phyloP scores from a whole-genome alignment of 1,140 invertebrate species.

The honey bee (Apis mellifera) region DNA sequence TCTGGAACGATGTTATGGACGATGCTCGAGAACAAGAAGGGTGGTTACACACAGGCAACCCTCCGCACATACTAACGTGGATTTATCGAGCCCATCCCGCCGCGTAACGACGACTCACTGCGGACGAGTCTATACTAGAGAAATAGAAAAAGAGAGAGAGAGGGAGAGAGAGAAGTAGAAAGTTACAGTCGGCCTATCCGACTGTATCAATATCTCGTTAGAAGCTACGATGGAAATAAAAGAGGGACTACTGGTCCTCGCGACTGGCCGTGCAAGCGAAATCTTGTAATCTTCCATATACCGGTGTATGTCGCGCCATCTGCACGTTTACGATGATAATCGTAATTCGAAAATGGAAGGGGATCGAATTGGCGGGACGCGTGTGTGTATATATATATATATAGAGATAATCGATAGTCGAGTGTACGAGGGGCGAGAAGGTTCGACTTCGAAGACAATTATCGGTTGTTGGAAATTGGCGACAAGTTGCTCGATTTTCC shows the following conservation, averaged over 20 bases:
- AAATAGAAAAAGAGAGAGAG: neutral
- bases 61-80: conserved; percentile 70
- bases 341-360: conserved; percentile 26
- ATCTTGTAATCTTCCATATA: conserved; percentile 40
- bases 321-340: conserved; percentile 31
- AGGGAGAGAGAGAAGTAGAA: conserved; percentile 14
- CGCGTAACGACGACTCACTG: conserved; percentile 63
- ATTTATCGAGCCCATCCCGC: conserved; percentile 64
- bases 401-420: conserved; percentile 31
- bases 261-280: conserved; percentile 38
- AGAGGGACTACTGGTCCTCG: conserved; percentile 37
- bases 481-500: conserved; percentile 30
- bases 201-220: conserved; percentile 73
- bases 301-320: neutral
- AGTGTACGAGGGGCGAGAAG: neutral
- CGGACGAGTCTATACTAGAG: conserved; percentile 52
- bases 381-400: too few species aligned
- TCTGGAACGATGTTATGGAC: conserved; percentile 67
- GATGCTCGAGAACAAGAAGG: conserved; percentile 69
- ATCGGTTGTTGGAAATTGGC: conserved; percentile 12
- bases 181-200: conserved; percentile 49
- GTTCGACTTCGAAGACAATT: conserved; percentile 15
- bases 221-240: conserved; percentile 58
- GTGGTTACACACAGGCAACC: conserved; percentile 66
- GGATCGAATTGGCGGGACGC: neutral